Evolutionary conservation across 2,888 invertebrate species (phyloP), one percentile per base, ranked within the genome.

Genomic region (Calameuta idolon): DNA sequence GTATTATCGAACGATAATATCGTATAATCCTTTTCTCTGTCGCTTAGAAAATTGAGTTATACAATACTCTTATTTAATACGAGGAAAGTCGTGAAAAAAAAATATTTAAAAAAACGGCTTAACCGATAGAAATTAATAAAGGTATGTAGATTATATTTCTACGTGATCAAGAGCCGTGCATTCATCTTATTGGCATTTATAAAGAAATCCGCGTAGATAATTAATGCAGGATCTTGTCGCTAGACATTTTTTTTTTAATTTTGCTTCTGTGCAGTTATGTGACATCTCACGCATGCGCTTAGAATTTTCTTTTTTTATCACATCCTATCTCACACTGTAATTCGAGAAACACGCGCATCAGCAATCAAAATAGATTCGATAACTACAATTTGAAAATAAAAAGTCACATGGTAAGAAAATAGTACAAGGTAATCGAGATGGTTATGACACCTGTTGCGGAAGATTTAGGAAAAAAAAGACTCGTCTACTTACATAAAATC

Each of bases 401-500:
- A 23, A 40, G 40, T 55, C 15, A 23, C 55, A 9, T 23, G 23
- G 9, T 4, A 15, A 55, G 23, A 55, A 55, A 55, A 5, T 23
- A 23, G 15, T 23, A 55, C 55, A 15, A 55, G 15, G 55, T 23
- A 55, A 55, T 55, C 55, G 23, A 55, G 55, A 55, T 23, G 23
- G 23, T 55, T 55, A 9, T 55, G 2, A 55, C 55, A 55, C 55
- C 23, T 55, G 55, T 23, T 55, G 23, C 55, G 55, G 55, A 55
- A 55, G 23, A 55, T 55, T 23, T 55, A 55, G 55, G 15, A 55
- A 37, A 35, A 12, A 80, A 79, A 80, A 81, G 82, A 81, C 83
- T 83, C 83, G 82, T 85, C 87, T 85, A 86, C 83, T 87, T 89
- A 86, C 86, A 87, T 88, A 86, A 88, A 89, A 87, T 89, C 88